Percentiles rank a stretch among this genome's conserved stretches.
Conservation (phyloP, 2,888 invertebrate genomes). For the Kuschelorhynchus macadamiae region DNA sequence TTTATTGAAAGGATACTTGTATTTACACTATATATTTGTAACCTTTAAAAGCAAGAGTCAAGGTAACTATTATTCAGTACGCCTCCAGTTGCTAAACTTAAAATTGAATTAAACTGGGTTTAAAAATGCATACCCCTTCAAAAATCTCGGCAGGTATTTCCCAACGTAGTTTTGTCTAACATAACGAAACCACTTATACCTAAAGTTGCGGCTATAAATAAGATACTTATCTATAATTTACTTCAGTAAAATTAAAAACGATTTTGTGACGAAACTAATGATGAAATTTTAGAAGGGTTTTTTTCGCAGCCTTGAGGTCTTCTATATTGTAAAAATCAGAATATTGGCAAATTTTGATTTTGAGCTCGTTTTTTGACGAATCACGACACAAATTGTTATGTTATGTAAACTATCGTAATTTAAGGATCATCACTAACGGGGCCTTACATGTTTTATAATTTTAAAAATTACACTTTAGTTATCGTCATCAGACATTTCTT, state of each 20-base stretch:
- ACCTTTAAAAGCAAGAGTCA: conserved; percentile 2
- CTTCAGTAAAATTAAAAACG: conserved; percentile 27
- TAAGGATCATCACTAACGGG: too few species aligned
- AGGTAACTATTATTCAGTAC: background rate
- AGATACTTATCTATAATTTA: conserved; percentile 40
- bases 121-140: background rate
- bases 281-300: conserved; percentile 41
- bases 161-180: conserved; percentile 13
- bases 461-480: too few species aligned
- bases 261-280: too few species aligned
- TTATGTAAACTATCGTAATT: too few species aligned
- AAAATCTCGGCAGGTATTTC: background rate
- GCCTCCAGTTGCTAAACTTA: background rate
- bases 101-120: background rate
- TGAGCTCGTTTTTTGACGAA: too few species aligned
- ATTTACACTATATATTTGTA: too few species aligned
- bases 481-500: too few species aligned
- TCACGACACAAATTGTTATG: too few species aligned
- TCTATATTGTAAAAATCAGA: too few species aligned
- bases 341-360: too few species aligned
- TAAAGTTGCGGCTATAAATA: conserved; percentile 27
- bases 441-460: too few species aligned
- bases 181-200: conserved; percentile 18
- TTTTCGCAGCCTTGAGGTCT: conserved; percentile 27
- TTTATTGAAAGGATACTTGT: too few species aligned